Base-by-base conservation (phyloP, 2,888 invertebrate genomes). In the Drosophila birchii region DNA sequence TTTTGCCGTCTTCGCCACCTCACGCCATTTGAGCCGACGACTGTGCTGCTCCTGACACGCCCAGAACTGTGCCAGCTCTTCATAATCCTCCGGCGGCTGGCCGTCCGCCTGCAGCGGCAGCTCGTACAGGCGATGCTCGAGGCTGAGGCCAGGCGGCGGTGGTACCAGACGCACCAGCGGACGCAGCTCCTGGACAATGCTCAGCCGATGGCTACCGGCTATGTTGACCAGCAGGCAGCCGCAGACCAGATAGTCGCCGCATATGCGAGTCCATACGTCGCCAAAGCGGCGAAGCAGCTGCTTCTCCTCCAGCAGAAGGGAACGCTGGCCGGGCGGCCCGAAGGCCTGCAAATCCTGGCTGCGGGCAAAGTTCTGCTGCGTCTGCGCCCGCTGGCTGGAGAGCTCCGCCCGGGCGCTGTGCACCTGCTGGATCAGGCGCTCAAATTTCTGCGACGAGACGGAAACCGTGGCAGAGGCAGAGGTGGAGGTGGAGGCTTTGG, bases 181-280 rank as follows among this genome's bases (percentile, higher is more conserved):
- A 0, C 64, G 64, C 39, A 88, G 12, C 0, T 61, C 60, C 16
- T 76, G 75, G 32, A 72, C 54, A 5, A 81, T 67, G 45, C 18
- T 70, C 9, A 61, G 57, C 0, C 77, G 62, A 32, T 54, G 59
- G 14, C 58, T 64, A 5, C 80, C 73, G 5, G 75, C 77, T 36
- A 86, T 83, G 66, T 91, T 92, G 14, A 89, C 71, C 8, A 92
- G 56, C 12, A 91, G 78, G 0, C 88, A 80, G 38, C 92, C 92
- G 36, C 91, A 58, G 6, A 92, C 81, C 1, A 91, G 55, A 6
- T 57, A 63, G 5, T 87, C 83, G 11, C 75, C 76, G 9, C 81
- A 86, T 0, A 88, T 59, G 11, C 91, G 86, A 23, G 84, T 76
- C 92, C 92, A 92, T 2, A 91, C 77, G 69, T 92, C 90, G 8